A percentile compares a stretch with the other conserved stretches of the same genome.
Conservation (phyloP, 2,113 vertebrate genomes). For the Chroicocephalus ridibundus region DNA sequence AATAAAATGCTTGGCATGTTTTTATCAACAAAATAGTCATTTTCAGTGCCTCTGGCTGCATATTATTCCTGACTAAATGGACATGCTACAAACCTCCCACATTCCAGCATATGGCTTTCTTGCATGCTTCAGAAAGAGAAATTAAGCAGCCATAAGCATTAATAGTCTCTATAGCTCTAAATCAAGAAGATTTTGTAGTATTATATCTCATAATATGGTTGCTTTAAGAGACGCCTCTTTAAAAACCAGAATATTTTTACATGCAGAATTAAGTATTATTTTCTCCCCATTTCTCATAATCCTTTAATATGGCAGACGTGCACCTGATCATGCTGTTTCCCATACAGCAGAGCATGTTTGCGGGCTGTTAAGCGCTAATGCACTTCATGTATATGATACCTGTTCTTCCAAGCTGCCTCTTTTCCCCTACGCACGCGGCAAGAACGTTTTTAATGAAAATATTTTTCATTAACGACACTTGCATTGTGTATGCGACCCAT, state of each 20-base stretch:
- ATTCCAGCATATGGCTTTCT: constrained; percentile 8
- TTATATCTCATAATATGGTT: neutral
- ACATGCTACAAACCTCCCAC: constrained; percentile 34
- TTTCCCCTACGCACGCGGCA: neutral
- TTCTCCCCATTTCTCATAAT: constrained; percentile 7
- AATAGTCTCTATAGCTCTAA: neutral
- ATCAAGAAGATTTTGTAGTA: constrained; percentile 7
- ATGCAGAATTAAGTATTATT: constrained; percentile 24
- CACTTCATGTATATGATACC: neutral
- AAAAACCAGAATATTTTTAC: constrained; percentile 22
- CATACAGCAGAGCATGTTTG: neutral
- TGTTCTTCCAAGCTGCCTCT: neutral
- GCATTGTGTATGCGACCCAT: neutral
- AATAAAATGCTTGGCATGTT: constrained; percentile 23
- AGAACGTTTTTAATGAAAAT: neutral
- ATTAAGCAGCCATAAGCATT: constrained; percentile 10
- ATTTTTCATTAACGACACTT: neutral
- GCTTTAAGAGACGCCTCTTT: neutral
- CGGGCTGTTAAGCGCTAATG: neutral
- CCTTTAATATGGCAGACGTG: neutral
- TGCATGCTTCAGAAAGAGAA: constrained; percentile 11
- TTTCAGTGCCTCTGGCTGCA: constrained; percentile 16
- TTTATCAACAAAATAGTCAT: constrained; percentile 16
- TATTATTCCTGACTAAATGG: constrained; percentile 48
- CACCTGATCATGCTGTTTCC: constrained; percentile 13